These are phyloP conservation scores for Pogonocichla stellata DNA, from an alignment of 2,113 vertebrate species.

Conservation along the genomic window DNA sequence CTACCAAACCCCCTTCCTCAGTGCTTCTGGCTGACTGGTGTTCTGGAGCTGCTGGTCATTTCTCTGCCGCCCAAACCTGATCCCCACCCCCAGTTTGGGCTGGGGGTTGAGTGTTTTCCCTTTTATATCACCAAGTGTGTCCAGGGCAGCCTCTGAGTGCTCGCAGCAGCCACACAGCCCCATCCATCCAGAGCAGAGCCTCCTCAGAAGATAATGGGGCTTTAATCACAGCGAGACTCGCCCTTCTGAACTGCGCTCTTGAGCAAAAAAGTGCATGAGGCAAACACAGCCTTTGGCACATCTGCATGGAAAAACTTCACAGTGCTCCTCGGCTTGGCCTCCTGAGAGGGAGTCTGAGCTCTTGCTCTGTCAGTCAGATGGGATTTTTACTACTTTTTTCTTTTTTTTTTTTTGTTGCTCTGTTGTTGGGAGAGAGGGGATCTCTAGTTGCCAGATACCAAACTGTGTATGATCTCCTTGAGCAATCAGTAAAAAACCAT, in stretches of 20 bases:
- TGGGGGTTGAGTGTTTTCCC: neutral
- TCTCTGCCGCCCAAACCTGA: neutral
- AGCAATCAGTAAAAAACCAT: neutral
- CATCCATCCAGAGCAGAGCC: neutral
- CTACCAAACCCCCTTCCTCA: neutral
- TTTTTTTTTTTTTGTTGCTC: neutral
- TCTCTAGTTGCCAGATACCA: neutral
- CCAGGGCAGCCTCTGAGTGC: neutral
- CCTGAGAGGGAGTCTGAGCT: neutral
- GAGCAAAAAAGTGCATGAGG: slow-evolving; percentile 7
- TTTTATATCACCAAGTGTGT: neutral
- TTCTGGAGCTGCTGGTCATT: neutral
- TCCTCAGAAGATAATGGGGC: neutral
- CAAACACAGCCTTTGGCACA: slow-evolving; percentile 50
- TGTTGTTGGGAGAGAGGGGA: neutral
- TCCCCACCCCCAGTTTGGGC: neutral
- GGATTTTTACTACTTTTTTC: slow-evolving; percentile 12
- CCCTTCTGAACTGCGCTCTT: slow-evolving; percentile 21
- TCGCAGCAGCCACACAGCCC: neutral
- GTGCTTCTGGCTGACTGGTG: neutral
- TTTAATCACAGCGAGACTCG: slow-evolving; percentile 56
- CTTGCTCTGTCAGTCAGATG: neutral
- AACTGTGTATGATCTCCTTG: neutral
- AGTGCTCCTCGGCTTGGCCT: neutral
- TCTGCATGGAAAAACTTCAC: slow-evolving; percentile 46